phyloP scores from a whole-genome alignment of 1,140 invertebrate genomes.

The Drosophila setifemur region DNA sequence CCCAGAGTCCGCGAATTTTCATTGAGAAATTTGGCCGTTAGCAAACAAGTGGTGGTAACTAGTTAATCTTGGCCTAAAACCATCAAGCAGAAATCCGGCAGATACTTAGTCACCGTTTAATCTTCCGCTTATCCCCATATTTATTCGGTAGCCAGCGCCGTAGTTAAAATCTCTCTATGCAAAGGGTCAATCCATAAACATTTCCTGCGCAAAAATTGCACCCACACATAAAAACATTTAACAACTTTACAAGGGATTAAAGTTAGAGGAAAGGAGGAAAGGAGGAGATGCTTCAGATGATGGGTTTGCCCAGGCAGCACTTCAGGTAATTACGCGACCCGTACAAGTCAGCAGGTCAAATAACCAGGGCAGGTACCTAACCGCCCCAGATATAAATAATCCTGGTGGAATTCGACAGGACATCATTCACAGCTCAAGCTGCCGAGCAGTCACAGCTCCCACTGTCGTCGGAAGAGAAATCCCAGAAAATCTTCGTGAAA shows the following conservation, averaged over 20 bases:
- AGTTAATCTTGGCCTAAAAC: conserved; percentile 23
- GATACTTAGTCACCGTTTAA: conserved; percentile 35
- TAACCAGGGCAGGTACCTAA: conserved; percentile 21
- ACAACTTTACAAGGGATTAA: conserved; percentile 35
- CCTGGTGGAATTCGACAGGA: conserved; percentile 54
- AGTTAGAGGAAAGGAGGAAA: not conserved
- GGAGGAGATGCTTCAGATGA: not conserved
- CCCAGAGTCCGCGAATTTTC: not conserved
- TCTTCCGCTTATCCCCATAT: conserved; percentile 14
- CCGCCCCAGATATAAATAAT: conserved; percentile 71
- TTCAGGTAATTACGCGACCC: conserved; percentile 63
- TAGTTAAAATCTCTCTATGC: conserved; percentile 7
- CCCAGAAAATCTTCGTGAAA: not conserved
- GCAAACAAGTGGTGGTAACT: not conserved
- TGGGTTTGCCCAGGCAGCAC: conserved; percentile 32
- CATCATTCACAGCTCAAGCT: conserved; percentile 68
- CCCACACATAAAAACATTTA: not conserved
- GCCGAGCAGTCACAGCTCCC: conserved; percentile 51
- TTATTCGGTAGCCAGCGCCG: conserved; percentile 8
- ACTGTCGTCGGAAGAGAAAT: conserved; percentile 3
- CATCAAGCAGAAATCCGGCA: conserved; percentile 14
- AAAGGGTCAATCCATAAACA: conserved; percentile 57
- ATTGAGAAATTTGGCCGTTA: conserved; percentile 13
- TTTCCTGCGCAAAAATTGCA: not conserved
- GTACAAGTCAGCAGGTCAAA: conserved; percentile 53